These are phyloP conservation scores for Phortica variegata DNA, from an alignment of 1,140 invertebrate genomes.

Conservation along the genomic window DNA sequence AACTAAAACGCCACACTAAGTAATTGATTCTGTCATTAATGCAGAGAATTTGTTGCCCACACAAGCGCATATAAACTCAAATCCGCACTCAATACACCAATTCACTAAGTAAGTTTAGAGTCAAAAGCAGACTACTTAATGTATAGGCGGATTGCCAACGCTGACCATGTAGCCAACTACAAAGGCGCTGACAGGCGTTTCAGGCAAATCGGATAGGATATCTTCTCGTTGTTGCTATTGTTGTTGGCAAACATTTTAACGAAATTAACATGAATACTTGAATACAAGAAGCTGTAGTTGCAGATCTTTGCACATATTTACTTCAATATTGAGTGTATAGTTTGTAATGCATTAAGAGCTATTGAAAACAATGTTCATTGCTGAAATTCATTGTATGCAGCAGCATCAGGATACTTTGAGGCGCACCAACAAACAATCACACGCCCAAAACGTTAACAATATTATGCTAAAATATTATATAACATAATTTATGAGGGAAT, in stretches of 20 bases:
- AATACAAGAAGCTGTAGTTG: slow-evolving; percentile 12
- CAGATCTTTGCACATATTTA: no score
- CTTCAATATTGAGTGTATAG: no score
- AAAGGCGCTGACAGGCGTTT: no score
- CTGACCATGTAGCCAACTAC: no score
- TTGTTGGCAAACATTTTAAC: no score
- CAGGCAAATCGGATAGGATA: no score
- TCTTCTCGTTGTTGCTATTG: no score
- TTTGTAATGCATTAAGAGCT: slow-evolving; percentile 13
- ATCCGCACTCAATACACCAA: neutral
- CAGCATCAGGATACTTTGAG: neutral
- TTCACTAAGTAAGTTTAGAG: neutral
- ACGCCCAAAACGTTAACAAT: neutral
- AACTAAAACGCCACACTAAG: slow-evolving; percentile 9
- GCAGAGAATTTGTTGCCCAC: slow-evolving; percentile 3
- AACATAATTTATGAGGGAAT: slow-evolving; percentile 7
- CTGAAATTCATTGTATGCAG: neutral
- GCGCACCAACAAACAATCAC: no score
- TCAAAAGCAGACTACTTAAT: neutral
- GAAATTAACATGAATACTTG: no score
- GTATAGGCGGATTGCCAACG: slow-evolving; percentile 1
- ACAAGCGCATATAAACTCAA: neutral
- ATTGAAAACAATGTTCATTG: slow-evolving; percentile 1
- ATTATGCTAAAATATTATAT: slow-evolving; percentile 14
- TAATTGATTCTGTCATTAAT: slow-evolving; percentile 19